Evolutionary conservation across 2,113 vertebrate genomes (phyloP).

Genomic region (Cyprinodon tularosa): DNA sequence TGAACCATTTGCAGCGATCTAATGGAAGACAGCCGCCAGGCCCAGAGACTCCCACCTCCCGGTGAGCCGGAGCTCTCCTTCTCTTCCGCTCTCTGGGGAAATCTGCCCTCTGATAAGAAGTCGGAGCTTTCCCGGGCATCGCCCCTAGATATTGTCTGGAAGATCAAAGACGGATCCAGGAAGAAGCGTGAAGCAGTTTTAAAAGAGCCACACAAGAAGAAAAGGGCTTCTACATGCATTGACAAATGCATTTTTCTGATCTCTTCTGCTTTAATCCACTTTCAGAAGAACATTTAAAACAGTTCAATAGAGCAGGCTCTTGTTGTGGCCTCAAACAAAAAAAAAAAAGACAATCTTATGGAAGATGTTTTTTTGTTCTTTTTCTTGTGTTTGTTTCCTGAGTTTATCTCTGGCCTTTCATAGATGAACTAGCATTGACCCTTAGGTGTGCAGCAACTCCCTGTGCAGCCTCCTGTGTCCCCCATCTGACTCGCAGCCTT

Average conservation of each 20-base stretch:
- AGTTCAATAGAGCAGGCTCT: slow-evolving; percentile 16
- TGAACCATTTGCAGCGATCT: slow-evolving; percentile 34
- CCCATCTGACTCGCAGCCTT: slow-evolving; percentile 56
- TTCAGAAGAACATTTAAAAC: slow-evolving; percentile 42
- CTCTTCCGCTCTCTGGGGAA: slow-evolving; percentile 77
- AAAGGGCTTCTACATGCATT: slow-evolving; percentile 35
- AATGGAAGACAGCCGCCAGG: slow-evolving; percentile 66
- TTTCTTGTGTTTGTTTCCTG: slow-evolving; percentile 25
- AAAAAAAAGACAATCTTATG: slow-evolving; percentile 38
- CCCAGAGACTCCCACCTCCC: slow-evolving; percentile 59
- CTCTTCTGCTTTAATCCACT: slow-evolving; percentile 47
- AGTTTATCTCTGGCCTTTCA: slow-evolving; percentile 64
- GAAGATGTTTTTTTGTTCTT: slow-evolving; percentile 32
- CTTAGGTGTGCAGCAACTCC: slow-evolving; percentile 51
- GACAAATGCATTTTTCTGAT: slow-evolving; percentile 61
- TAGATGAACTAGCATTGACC: slow-evolving; percentile 69
- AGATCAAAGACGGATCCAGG: slow-evolving; percentile 71
- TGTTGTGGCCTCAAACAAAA: slow-evolving; percentile 40
- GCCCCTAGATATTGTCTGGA: slow-evolving; percentile 76
- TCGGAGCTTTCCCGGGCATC: slow-evolving; percentile 71
- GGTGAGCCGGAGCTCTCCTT: slow-evolving; percentile 76
- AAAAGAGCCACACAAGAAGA: slow-evolving; percentile 53
- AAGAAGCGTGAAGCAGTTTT: slow-evolving; percentile 63
- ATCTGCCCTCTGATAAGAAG: slow-evolving; percentile 80
- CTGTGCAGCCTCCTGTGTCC: slow-evolving; percentile 55